Base-by-base conservation (phyloP, 2,888 invertebrate genomes). In the Chymomyza amoena region DNA sequence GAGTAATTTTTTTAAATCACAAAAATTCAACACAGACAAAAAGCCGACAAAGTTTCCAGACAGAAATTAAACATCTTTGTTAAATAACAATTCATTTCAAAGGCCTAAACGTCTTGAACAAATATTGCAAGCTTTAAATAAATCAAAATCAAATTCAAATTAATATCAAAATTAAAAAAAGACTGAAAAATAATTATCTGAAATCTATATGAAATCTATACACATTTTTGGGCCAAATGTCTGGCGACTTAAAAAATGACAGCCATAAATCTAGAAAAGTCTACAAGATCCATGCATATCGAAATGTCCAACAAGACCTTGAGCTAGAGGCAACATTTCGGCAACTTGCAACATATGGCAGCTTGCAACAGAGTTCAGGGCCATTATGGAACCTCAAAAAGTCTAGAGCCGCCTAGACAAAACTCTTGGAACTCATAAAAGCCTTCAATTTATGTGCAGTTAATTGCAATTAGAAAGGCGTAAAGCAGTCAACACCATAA, bases 391-490 rank as follows among this genome's bases (percentile, higher is more conserved):
- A 60, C 18, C 13, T 45, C 36, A 9, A 9, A 36, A 9, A 6
- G 36, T 36, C 36, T 36, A 36, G 36, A 9, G 36, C 36, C 0
- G 13, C 39, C 39, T 45, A 45, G 39, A 45, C 39, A 13, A 10
- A 13, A 13, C 39, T 45, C 32, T 45, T 45, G 13, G 3, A 45
- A 45, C 13, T 45, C 13, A 45, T 45, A 45, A 45, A 45, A 45
- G 39, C 39, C 13, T 13, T 45, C 13, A 45, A 45, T 45, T 45
- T 45, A 74, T 73, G 59, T 69, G 66, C 69, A 79, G 79, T 84
- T 84, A 79, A 80, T 80, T 76, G 79, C 72, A 80, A 83, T 78
- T 78, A 74, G 70, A 36, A 60, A 81, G 64, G 68, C 66, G 67
- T 66, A 32, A 60, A 64, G 61, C 63, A 36, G 56, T 70, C 39